These are phyloP conservation scores for Ranitomeya variabilis DNA, from an alignment of 2,113 vertebrate genomes.

Conservation along the genomic window DNA sequence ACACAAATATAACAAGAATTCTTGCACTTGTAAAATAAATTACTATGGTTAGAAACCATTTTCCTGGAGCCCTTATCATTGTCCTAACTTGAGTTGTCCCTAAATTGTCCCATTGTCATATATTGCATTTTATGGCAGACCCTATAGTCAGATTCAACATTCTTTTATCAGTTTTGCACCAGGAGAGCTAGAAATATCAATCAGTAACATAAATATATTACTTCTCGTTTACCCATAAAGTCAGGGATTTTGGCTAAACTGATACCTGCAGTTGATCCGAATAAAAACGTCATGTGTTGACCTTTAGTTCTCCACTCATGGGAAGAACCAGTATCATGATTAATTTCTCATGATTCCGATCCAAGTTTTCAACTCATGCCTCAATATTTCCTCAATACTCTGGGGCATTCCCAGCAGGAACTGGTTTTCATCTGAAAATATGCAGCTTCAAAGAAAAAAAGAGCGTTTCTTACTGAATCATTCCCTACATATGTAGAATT, in stretches of 20 bases:
- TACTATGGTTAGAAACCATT: background rate
- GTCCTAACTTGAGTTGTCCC: background rate
- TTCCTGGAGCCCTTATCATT: background rate
- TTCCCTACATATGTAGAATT: constrained; percentile 8
- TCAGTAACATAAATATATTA: constrained; percentile 42
- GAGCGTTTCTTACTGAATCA: background rate
- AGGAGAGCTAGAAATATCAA: constrained; percentile 33
- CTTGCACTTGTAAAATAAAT: background rate
- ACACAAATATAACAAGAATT: too few relatives aligned
- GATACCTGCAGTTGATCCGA: constrained; percentile 56
- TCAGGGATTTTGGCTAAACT: constrained; percentile 54
- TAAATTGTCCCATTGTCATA: background rate
- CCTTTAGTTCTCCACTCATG: constrained; percentile 56
- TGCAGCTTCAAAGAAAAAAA: constrained; percentile 55
- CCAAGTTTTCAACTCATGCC: constrained; percentile 56
- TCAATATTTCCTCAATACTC: constrained; percentile 56
- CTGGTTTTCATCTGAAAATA: constrained; percentile 53
- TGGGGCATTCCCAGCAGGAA: constrained; percentile 53
- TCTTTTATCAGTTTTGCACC: constrained; percentile 20
- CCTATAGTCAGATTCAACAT: background rate
- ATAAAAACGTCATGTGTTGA: constrained; percentile 56
- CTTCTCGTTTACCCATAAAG: constrained; percentile 42
- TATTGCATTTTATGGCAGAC: background rate
- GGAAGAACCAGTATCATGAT: constrained; percentile 55
- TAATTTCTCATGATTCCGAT: constrained; percentile 56